Evolutionary conservation across 2,888 invertebrate genomes (phyloP).

Genomic region (Helicoverpa assulta): DNA sequence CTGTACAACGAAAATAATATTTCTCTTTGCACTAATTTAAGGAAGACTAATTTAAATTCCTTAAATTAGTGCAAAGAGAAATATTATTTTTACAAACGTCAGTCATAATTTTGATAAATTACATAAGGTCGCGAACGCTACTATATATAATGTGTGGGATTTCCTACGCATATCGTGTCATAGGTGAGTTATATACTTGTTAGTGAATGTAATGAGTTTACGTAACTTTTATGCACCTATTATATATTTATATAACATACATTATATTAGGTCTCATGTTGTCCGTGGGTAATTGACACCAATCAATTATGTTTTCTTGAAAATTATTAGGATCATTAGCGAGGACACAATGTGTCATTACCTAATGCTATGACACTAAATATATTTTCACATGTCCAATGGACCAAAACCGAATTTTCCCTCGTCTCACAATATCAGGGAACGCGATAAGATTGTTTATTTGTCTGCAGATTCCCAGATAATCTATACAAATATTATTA

Average conservation of each 20-base stretch:
- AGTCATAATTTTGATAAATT: constrained; percentile 28
- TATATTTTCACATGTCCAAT: neutral
- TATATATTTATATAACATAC: no score
- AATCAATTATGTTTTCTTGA: no score
- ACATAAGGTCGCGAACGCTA: constrained; percentile 62
- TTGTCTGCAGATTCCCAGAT: constrained; percentile 33
- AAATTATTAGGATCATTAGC: no score
- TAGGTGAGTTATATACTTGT: constrained; percentile 69
- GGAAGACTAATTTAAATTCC: no score
- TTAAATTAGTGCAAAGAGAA: no score
- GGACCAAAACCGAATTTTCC: constrained; percentile 14
- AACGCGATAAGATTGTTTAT: constrained; percentile 18
- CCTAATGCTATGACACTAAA: neutral
- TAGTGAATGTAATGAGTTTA: constrained; percentile 32
- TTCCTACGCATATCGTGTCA: constrained; percentile 74
- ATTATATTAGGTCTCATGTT: constrained; percentile 12
- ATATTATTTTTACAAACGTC: constrained; percentile 21
- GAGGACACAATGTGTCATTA: neutral
- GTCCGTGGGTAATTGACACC: neutral
- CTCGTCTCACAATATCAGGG: constrained; percentile 32
- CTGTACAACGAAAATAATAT: no score
- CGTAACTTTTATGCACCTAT: constrained; percentile 20
- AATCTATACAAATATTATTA: constrained; percentile 19
- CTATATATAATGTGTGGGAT: constrained; percentile 74
- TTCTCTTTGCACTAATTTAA: no score